Percentiles rank a stretch among this genome's conserved stretches.
These are phyloP conservation scores for Drosophila atripex DNA, from an alignment of 2,888 invertebrate genomes.

Conservation along the genomic window DNA sequence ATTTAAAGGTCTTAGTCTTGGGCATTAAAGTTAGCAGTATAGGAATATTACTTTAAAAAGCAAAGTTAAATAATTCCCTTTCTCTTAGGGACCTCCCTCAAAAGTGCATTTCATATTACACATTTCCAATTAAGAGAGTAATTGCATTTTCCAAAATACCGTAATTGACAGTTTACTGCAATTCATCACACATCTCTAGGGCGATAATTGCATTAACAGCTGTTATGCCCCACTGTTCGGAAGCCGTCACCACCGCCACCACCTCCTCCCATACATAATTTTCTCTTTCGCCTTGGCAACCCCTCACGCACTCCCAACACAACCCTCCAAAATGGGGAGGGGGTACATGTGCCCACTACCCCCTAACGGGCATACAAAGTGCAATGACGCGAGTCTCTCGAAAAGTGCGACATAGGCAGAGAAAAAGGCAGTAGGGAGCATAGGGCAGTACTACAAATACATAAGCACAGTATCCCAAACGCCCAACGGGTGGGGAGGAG, in stretches of 20 bases:
- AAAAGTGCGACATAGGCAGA: too few species aligned
- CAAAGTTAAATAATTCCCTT: too few species aligned
- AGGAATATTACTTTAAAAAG: too few species aligned
- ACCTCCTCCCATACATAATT: constrained; percentile 5
- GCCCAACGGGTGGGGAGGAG: too few species aligned
- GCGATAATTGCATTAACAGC: constrained; percentile 41
- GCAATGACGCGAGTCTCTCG: constrained; percentile 44
- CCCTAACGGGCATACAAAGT: constrained; percentile 11
- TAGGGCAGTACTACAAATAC: constrained; percentile 9
- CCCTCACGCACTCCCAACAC: constrained; percentile 63
- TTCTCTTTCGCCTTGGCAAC: constrained; percentile 64
- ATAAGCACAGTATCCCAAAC: constrained; percentile 3
- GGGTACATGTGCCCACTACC: background rate
- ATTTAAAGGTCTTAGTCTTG: background rate
- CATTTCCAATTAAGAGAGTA: constrained; percentile 13
- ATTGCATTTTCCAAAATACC: constrained; percentile 18
- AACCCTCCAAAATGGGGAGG: constrained; percentile 16
- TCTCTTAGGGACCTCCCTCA: too few species aligned
- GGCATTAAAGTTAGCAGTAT: background rate
- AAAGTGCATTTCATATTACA: constrained; percentile 2
- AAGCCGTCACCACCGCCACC: constrained; percentile 40
- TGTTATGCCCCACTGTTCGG: constrained; percentile 52
- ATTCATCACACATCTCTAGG: constrained; percentile 16
- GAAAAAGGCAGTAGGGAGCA: constrained; percentile 18
- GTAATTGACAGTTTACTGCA: constrained; percentile 38